Base-by-base conservation (phyloP, 2,113 vertebrate genomes). In the Leptosomus discolor region DNA sequence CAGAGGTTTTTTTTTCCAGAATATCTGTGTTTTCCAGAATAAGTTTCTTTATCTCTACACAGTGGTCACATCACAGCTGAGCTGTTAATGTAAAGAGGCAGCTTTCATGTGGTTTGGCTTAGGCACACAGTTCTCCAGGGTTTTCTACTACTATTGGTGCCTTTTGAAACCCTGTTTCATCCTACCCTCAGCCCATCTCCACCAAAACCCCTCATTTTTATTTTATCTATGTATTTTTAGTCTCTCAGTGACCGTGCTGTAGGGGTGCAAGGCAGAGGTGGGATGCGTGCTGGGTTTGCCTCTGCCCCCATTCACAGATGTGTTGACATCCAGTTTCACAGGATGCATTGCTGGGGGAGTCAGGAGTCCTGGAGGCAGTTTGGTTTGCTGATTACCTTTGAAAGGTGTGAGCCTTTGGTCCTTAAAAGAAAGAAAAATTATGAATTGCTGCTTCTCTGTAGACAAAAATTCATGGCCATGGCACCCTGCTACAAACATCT, bases 241-340 rank as follows among this genome's bases (percentile, higher is more conserved):
- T 56, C 5, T 73, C 34, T 57, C 2, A 0, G 15, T 63, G 67
- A 36, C 19, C 1, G 0, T 54, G 53, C 65, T 56, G 56, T 50
- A 51, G 56, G 29, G 26, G 5, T 48, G 37, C 51, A n/a, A 48
- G 54, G 51, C 51, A 70, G 81, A 67, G 64, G 26, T 4, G 4
- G n/a, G 37, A 29, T n/a, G 2, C 63, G 41, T 6, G 1, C 74
- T 32, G 46, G 8, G 24, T 85, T 90, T 77, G 24, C n/a, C 67
- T 74, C 86, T 95, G 63, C 45, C 51, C 29, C 45, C 0, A 0
- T 60, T 78, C 16, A 18, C 10, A 16, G n/a, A 12, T 2, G 6
- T n/a, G 36, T 41, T 94, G 73, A 39, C 27, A 46, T 30, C 45
- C 69, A 48, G 5, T 85, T 91, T 90, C 69, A 82, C 74, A 64